Base-by-base conservation (phyloP, 2,113 vertebrate genomes). In the Microcebus griseorufus region DNA sequence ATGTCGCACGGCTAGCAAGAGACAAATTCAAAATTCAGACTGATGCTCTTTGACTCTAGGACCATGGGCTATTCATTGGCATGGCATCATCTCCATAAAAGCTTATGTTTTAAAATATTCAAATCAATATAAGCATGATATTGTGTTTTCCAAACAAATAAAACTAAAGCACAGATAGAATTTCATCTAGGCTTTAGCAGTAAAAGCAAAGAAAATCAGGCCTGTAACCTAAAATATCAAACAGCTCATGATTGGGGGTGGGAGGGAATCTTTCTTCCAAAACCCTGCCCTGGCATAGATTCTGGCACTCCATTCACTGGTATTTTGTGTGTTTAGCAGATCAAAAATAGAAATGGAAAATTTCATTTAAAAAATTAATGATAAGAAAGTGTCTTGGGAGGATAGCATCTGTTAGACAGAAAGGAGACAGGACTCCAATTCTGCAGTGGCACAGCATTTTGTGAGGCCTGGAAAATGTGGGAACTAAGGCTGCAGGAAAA, bases 201-300 rank as follows among this genome's bases (percentile, higher is more conserved):
- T 92, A 88, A 93, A 93, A 86, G 89, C 32, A 69, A n/a, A 75
- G 18, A 97, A 96, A 88, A 85, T 85, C 80, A 96, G 82, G 9
- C 17, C 12, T 69, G 1, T 62, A 83, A 88, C 72, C 45, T 53
- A 73, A 81, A 58, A 62, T 88, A 65, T 82, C 45, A 55, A 89
- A 70, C 60, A 67, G 39, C 32, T 82, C 34, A 65, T 1, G 78
- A 53, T 23, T 62, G 18, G 55, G 48, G 70, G 34, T 20, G 16
- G n/a, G 18, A 48, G 29, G 29, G 37, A 82, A 58, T 76, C 11
- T 93, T 97, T 90, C 17, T 53, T 94, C 76, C 90, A 27, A 45
- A 90, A 78, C 88, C 7, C 60, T 95, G 23, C 18, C 20, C 34
- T 97, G 45, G 29, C 6, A 55, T 13, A 53, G 27, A 78, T 76